A percentile compares a stretch with the other conserved stretches of the same genome.
Conservation (phyloP, 2,888 invertebrate genomes). For the Galerucella nymphaeae region DNA sequence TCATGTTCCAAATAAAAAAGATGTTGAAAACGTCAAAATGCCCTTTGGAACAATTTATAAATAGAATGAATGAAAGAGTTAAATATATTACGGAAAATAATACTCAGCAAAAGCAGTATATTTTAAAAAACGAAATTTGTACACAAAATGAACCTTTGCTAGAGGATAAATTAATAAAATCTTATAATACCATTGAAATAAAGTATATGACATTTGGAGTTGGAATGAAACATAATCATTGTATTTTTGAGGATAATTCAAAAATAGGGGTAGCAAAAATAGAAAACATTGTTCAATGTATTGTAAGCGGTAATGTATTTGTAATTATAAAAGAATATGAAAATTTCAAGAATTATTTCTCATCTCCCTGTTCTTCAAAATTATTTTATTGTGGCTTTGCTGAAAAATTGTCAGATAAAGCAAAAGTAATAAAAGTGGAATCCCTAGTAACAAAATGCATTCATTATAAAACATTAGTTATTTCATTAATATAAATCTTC, state of each 20-base stretch:
- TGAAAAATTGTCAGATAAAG: slow-evolving; percentile 2
- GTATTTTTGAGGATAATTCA: slow-evolving; percentile 3
- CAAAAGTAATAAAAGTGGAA: slow-evolving; percentile 2
- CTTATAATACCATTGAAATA: slow-evolving; percentile 10
- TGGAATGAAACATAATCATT: slow-evolving; percentile 13
- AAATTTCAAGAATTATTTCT: slow-evolving; percentile 1
- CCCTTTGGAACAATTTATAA: slow-evolving; percentile 16
- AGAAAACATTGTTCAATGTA: slow-evolving; percentile 17
- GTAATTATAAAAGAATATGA: not conserved
- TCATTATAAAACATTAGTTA: slow-evolving; percentile 3
- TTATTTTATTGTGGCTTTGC: slow-evolving; percentile 10
- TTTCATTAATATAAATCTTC: slow-evolving; percentile 17
- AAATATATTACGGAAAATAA: slow-evolving; percentile 10
- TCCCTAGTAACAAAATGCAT: slow-evolving; percentile 16
- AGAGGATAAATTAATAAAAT: slow-evolving; percentile 4
- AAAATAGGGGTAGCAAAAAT: slow-evolving; percentile 20
- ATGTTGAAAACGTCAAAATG: slow-evolving; percentile 24
- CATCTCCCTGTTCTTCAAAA: not conserved
- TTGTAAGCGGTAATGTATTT: slow-evolving; percentile 5
- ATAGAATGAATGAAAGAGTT: slow-evolving; percentile 20
- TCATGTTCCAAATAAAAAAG: slow-evolving; percentile 21
- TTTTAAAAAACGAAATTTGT: slow-evolving; percentile 8
- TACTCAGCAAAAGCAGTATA: not conserved
- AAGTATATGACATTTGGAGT: slow-evolving; percentile 15
- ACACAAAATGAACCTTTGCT: slow-evolving; percentile 8